Base-by-base conservation (phyloP, 2,888 invertebrate genomes). In the Brenthis daphne region DNA sequence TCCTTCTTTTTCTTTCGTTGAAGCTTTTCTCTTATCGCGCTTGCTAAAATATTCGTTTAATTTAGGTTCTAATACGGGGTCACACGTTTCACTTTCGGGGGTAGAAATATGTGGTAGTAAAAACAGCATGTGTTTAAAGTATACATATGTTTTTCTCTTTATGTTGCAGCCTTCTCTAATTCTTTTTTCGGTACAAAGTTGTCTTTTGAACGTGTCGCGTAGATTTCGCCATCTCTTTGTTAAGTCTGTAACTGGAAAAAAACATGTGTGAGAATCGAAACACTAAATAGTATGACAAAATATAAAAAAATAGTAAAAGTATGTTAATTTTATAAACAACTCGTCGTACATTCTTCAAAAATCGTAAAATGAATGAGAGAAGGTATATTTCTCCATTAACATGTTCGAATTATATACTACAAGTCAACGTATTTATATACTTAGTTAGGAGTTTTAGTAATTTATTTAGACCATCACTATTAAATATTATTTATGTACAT, bases 221-320 rank as follows among this genome's bases (percentile, higher is more conserved):
- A 84, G 74, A 69, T 85, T 84, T 1, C 85, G 83, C 85, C 85
- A 85, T 71, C 80, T 82, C 61, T 80, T 82, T 51, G 61, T 76
- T 54, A 84, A 69, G 65, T 79, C 81, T 71, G 72, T 54, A 57
- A 81, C 85, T 84, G 77, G 57, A 48, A 56, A 63, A 43, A 43
- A 11, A 16, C 16, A 16, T 12, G 2, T 24, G 53, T 24, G 6
- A 13, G 13, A 16, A n/a, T n/a, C 6, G 14, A 6, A 37, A 5
- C 29, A n/a, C 2, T 29, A 33, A n/a, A 37, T 8, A 37, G 29
- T 37, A 33, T 2, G 13, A 37, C 2, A 6, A 37, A 6, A 14
- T 14, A 16, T 33, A 12, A 20, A 13, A 24, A 20, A 11, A 11
- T 8, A 43, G 37, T 8, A 37, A 37, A 6, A 37, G 8, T 8